phyloP scores from a whole-genome alignment of 2,113 vertebrate species.

The Sturnira hondurensis region DNA sequence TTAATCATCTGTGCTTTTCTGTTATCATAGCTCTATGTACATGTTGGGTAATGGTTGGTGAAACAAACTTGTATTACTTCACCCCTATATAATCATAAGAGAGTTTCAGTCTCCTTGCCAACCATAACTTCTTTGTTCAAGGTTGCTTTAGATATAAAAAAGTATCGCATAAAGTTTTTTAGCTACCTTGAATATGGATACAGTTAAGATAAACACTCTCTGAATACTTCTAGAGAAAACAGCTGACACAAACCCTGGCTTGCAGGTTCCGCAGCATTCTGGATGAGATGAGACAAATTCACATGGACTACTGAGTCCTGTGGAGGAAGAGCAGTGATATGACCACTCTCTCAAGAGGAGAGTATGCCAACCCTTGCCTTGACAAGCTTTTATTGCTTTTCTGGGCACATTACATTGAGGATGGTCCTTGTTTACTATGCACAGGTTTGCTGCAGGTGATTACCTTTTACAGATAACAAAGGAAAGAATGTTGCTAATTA shows the following conservation, averaged over 20 bases:
- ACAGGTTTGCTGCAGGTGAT: too few species aligned
- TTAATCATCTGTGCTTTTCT: neutral
- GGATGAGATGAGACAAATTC: too few species aligned
- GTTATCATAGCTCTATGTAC: neutral
- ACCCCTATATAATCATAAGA: neutral
- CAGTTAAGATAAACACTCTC: neutral
- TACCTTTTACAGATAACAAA: too few species aligned
- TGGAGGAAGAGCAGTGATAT: too few species aligned
- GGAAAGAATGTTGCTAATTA: too few species aligned
- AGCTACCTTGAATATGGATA: neutral
- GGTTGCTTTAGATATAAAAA: neutral
- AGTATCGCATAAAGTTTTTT: neutral
- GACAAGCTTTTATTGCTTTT: too few species aligned
- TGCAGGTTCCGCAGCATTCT: rapidly evolving
- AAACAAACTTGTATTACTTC: neutral
- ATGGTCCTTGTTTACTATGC: too few species aligned
- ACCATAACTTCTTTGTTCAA: neutral
- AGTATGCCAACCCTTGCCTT: too few species aligned
- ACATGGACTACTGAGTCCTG: too few species aligned
- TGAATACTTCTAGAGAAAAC: neutral
- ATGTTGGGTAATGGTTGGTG: neutral
- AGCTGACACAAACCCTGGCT: neutral
- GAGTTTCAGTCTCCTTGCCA: neutral
- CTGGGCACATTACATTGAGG: too few species aligned
- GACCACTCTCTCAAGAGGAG: too few species aligned